A percentile compares a stretch with the other conserved stretches of the same genome.
phyloP scores from a whole-genome alignment of 2,888 invertebrate genomes.

The Subacronicta megacephala region DNA sequence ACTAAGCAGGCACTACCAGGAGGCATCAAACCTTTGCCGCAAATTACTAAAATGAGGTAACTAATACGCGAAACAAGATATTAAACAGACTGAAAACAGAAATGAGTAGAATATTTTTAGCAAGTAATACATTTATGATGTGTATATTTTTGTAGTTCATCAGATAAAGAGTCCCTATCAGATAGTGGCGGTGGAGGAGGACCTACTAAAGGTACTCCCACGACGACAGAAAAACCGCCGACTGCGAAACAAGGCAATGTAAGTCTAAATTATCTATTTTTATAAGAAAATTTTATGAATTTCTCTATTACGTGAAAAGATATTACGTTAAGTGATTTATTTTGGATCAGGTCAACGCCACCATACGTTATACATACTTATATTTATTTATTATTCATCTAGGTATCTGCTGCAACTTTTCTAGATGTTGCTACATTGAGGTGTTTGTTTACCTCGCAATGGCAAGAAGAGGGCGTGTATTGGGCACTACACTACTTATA shows the following conservation, averaged over 20 bases:
- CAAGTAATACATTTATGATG: too few relatives aligned
- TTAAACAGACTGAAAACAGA: too few relatives aligned
- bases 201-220: conserved; percentile 78
- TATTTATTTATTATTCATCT: conserved; percentile 62
- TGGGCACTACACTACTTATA: conserved; percentile 98
- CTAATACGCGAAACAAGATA: neutral
- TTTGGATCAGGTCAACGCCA: too few relatives aligned
- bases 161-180: conserved; percentile 93
- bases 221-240: conserved; percentile 74
- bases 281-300: too few relatives aligned
- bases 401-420: conserved; percentile 96
- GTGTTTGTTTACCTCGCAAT: conserved; percentile 98
- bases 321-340: too few relatives aligned
- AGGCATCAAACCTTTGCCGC: conserved; percentile 86
- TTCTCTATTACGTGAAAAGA: too few relatives aligned
- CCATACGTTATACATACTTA: neutral
- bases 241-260: conserved; percentile 78
- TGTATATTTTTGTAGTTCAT: conserved; percentile 81
- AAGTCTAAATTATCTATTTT: too few relatives aligned
- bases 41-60: conserved; percentile 91
- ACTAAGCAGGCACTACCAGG: conserved; percentile 76
- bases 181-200: conserved; percentile 88
- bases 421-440: conserved; percentile 98
- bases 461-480: conserved; percentile 99
- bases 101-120: too few relatives aligned